Evolutionary conservation across 1,140 invertebrate species (phyloP).

Genomic region (Ceratosolen fusciceps): DNA sequence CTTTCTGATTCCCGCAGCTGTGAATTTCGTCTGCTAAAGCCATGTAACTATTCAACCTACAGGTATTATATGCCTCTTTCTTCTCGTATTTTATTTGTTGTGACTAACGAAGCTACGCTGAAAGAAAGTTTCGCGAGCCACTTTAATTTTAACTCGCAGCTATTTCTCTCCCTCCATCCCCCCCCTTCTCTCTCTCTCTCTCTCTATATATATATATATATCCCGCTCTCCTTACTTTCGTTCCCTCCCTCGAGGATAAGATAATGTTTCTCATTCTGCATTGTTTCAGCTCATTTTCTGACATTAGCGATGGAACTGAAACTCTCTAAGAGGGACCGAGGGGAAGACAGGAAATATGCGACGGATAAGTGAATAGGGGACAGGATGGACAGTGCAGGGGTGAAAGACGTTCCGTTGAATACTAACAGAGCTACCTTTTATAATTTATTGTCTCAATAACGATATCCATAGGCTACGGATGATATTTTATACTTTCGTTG

Average conservation of each 20-base stretch:
- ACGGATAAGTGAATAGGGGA: not conserved
- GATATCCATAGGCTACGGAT: no score
- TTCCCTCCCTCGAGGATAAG: constrained; percentile 45
- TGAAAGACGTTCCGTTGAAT: constrained; percentile 20
- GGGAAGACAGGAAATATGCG: not conserved
- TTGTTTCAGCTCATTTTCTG: constrained; percentile 39
- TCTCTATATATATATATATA: no score
- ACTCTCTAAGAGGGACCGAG: not conserved
- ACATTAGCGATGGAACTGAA: constrained; percentile 23
- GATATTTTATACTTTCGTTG: no score
- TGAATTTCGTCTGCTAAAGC: constrained; percentile 13
- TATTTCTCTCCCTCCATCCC: no score
- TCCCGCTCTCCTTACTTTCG: not conserved
- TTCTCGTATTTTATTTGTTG: constrained; percentile 40
- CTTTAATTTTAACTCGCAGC: constrained; percentile 42
- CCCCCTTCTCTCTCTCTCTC: no score
- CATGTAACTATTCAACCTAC: constrained; percentile 29
- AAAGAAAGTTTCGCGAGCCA: constrained; percentile 41
- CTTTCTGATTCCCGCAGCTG: constrained; percentile 40
- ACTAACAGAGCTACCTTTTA: constrained; percentile 37
- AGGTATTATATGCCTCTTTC: constrained; percentile 7
- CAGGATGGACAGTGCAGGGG: not conserved
- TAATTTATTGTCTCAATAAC: constrained; percentile 42
- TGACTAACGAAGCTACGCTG: constrained; percentile 37
- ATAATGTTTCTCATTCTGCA: constrained; percentile 46